These are phyloP conservation scores for Drosophila simulans DNA, from an alignment of 1,140 invertebrate genomes.

Conservation along the genomic window DNA sequence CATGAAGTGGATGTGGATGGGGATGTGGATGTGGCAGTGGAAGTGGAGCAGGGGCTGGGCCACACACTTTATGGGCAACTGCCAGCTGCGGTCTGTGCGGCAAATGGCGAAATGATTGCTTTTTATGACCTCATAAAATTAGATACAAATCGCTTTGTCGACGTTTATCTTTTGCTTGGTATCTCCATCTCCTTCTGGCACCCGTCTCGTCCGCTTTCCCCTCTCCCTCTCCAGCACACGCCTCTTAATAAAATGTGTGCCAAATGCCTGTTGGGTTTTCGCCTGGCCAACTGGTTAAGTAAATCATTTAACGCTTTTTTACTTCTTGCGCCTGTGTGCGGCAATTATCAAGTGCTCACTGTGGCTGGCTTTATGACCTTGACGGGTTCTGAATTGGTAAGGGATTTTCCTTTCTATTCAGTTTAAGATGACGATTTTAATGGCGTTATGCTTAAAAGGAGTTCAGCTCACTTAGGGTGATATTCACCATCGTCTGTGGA, in stretches of 20 bases:
- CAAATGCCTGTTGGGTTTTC: conserved; percentile 43
- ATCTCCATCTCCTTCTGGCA: conserved; percentile 23
- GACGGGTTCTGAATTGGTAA: conserved; percentile 16
- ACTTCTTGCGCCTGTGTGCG: conserved; percentile 34
- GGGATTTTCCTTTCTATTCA: conserved; percentile 25
- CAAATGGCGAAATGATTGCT: conserved; percentile 83
- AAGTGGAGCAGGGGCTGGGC: conserved; percentile 22
- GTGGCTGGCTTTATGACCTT: conserved; percentile 46
- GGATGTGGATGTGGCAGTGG: background rate
- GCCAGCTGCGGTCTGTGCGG: conserved; percentile 74
- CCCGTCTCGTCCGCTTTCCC: background rate
- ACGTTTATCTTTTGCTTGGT: conserved; percentile 63
- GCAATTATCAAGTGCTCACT: conserved; percentile 55
- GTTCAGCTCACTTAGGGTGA: conserved; percentile 1
- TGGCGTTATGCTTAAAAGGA: background rate
- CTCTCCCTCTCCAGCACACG: conserved; percentile 22
- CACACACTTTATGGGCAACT: conserved; percentile 66
- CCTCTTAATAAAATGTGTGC: conserved; percentile 54
- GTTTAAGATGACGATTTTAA: conserved; percentile 17
- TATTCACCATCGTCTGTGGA: conserved; percentile 3
- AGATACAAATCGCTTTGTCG: conserved; percentile 82
- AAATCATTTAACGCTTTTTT: conserved; percentile 79
- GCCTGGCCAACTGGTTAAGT: conserved; percentile 65
- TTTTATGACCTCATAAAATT: conserved; percentile 84
- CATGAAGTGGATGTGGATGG: background rate